Evolutionary conservation across 2,113 vertebrate species (phyloP).

Genomic region (Macaca nemestrina): DNA sequence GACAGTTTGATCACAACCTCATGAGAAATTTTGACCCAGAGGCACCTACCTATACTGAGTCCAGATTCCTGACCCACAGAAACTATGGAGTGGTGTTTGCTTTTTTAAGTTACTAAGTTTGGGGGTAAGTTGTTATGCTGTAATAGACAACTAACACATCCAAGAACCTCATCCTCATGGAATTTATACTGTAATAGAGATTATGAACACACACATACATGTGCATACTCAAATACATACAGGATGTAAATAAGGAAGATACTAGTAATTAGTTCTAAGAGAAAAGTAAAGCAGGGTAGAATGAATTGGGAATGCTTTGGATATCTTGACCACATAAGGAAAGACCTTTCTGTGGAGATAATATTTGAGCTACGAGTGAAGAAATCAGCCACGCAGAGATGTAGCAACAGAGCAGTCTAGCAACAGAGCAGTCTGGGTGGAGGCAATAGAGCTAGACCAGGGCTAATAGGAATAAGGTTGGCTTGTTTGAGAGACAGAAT

Average conservation of each 20-base stretch:
- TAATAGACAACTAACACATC: background rate
- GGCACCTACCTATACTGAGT: background rate
- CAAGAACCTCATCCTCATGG: background rate
- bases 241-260: background rate
- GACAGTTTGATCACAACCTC: background rate
- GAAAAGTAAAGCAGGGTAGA: background rate
- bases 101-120: slow-evolving; percentile 8
- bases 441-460: background rate
- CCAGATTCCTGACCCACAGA: background rate
- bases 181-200: background rate
- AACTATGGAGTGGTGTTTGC: background rate
- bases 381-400: background rate
- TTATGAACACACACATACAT: background rate
- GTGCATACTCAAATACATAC: background rate
- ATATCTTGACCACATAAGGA: background rate
- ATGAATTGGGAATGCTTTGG: background rate
- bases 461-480: background rate
- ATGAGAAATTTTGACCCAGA: background rate
- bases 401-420: background rate
- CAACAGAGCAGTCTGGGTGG: background rate
- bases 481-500: background rate
- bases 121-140: background rate
- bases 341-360: background rate
- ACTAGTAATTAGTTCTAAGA: background rate
- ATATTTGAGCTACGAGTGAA: background rate